Base-by-base conservation (phyloP, 2,113 vertebrate genomes). In the Polypterus bichir region DNA sequence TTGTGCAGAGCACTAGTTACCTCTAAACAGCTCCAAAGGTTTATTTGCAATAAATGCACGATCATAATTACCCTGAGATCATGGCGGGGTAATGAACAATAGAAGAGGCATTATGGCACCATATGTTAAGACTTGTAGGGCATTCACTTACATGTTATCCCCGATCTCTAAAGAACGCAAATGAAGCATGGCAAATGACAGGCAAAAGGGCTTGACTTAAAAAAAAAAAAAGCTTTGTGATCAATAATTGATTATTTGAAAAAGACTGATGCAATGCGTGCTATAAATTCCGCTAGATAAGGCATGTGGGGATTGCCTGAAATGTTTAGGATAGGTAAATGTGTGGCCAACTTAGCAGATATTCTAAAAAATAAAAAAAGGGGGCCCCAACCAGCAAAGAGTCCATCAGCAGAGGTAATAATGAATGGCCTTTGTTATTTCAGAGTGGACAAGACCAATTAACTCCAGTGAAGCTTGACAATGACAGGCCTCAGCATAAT, bases 111-210 rank as follows among this genome's bases (percentile, higher is more conserved):
- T 74, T 79, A 81, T 70, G 77, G 72, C 62, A 63, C 70, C 73
- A 74, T 79, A 68, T 77, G 72, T 85, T 79, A 79, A 70, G 71
- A 71, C 64, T 65, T 70, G 59, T 64, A 65, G 27, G 73, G 64
- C 48, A 65, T 60, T 63, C 67, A 73, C 48, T 69, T 66, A 71
- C 76, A 61, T 71, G 72, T 68, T 64, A 66, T 71, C 64, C 48
- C 53, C 6, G 53, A 3, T 62, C 63, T 65, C 54, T 67, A 63
- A 44, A 58, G 72, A 74, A 60, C 66, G 77, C 73, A 83, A 81
- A 75, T 72, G 76, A 83, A 72, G 72, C 73, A 60, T 78, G 27
- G 72, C 68, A 67, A 71, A 73, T 65, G 72, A 79, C 81, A 82
- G 76, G 72, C 56, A 59, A 56, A 59, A 62, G 73, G 71, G 65